phyloP scores from a whole-genome alignment of 1,140 invertebrate genomes.

The Bombus turneri region DNA sequence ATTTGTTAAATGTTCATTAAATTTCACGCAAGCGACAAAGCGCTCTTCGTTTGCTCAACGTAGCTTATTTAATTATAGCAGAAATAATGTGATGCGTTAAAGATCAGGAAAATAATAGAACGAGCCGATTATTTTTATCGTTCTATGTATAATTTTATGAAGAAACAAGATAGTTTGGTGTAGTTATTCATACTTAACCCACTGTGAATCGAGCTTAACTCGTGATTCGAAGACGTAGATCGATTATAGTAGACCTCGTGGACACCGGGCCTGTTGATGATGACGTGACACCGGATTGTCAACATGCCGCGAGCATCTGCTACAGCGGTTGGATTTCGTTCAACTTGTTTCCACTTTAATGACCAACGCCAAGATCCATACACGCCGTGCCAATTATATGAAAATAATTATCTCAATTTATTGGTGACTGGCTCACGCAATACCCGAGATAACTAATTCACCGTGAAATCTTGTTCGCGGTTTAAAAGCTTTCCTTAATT shows the following conservation, averaged over 20 bases:
- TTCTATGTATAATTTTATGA: background rate
- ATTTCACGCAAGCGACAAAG: background rate
- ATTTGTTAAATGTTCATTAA: background rate
- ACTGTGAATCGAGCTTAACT: constrained; percentile 15
- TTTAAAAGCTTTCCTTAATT: background rate
- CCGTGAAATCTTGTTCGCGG: background rate
- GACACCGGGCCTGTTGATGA: constrained; percentile 36
- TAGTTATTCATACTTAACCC: constrained; percentile 1
- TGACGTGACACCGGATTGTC: constrained; percentile 54
- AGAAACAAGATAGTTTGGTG: background rate
- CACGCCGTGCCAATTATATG: constrained; percentile 41
- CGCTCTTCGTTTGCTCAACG: background rate
- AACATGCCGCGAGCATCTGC: constrained; percentile 51
- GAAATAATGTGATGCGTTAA: background rate
- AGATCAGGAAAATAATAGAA: background rate
- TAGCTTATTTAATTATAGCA: background rate
- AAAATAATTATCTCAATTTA: constrained; percentile 48
- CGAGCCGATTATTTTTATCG: background rate
- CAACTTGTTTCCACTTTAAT: constrained; percentile 52
- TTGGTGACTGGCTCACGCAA: constrained; percentile 2
- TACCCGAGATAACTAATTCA: background rate
- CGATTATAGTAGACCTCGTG: constrained; percentile 35
- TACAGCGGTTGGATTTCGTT: constrained; percentile 52
- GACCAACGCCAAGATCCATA: constrained; percentile 35
- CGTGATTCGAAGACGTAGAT: constrained; percentile 34